Percentiles rank a stretch among this genome's conserved stretches.
These are phyloP conservation scores for Pteropus alecto DNA, from an alignment of 2,113 vertebrate species.

Conservation along the genomic window DNA sequence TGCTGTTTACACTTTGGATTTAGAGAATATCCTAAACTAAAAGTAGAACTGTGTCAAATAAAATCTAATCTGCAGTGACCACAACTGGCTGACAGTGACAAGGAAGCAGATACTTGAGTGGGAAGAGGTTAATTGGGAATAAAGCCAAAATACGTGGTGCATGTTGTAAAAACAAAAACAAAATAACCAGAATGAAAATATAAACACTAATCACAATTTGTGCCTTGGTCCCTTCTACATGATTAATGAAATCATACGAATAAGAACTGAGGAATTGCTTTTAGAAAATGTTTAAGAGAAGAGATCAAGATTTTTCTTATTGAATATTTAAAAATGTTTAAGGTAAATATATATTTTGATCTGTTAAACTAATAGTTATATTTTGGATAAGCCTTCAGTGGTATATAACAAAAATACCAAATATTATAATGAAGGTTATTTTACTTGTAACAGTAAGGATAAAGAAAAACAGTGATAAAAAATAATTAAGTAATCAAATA, in stretches of 20 bases:
- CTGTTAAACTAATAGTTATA: neutral
- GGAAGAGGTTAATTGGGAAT: slow-evolving; percentile 26
- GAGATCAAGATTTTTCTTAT: neutral
- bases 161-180: neutral
- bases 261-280: neutral
- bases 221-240: neutral
- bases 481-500: neutral
- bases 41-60: slow-evolving; percentile 8
- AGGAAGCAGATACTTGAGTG: slow-evolving; percentile 1
- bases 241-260: neutral
- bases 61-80: neutral
- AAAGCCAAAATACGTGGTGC: neutral
- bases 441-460: neutral
- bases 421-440: neutral
- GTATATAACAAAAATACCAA: neutral
- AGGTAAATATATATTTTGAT: neutral
- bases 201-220: neutral
- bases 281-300: neutral
- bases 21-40: slow-evolving; percentile 36
- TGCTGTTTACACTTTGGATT: slow-evolving; percentile 4
- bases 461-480: neutral
- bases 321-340: neutral
- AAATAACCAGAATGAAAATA: neutral
- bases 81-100: slow-evolving; percentile 42
- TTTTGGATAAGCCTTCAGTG: neutral